These are phyloP conservation scores for Aproaerema taeniolella DNA, from an alignment of 2,888 invertebrate genomes.

Conservation along the genomic window DNA sequence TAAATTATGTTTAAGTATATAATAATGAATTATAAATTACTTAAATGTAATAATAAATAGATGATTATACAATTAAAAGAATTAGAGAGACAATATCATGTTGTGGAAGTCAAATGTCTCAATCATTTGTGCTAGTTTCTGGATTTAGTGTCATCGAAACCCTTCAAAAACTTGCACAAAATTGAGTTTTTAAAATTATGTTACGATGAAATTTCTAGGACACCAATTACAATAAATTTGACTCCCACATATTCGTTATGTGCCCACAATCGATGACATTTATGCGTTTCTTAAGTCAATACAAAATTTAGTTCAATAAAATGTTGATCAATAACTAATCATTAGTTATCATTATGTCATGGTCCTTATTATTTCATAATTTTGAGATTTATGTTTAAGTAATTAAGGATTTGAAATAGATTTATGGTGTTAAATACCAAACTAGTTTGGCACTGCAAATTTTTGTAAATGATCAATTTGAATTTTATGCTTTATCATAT, in stretches of 20 bases:
- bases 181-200: conserved; percentile 2
- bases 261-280: conserved; percentile 36
- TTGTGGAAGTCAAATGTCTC: conserved; percentile 45
- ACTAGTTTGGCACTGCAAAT: neutral
- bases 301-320: conserved; percentile 56
- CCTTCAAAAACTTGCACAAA: conserved; percentile 9
- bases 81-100: conserved; percentile 73
- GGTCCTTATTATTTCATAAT: conserved; percentile 55
- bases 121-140: neutral
- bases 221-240: conserved; percentile 29
- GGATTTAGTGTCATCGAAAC: neutral
- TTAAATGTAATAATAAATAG: conserved; percentile 75
- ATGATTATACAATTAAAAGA: conserved; percentile 66
- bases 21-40: conserved; percentile 67
- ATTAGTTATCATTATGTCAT: conserved; percentile 46
- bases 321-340: conserved; percentile 69
- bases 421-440: neutral
- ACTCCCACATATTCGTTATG: conserved; percentile 49
- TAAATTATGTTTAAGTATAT: conserved; percentile 72
- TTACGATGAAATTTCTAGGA: conserved; percentile 6
- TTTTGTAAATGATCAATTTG: neutral
- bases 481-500: neutral
- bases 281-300: conserved; percentile 39
- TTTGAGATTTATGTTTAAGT: conserved; percentile 30
- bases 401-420: neutral